phyloP scores from a whole-genome alignment of 1,140 invertebrate genomes.

The Conus ventricosus region DNA sequence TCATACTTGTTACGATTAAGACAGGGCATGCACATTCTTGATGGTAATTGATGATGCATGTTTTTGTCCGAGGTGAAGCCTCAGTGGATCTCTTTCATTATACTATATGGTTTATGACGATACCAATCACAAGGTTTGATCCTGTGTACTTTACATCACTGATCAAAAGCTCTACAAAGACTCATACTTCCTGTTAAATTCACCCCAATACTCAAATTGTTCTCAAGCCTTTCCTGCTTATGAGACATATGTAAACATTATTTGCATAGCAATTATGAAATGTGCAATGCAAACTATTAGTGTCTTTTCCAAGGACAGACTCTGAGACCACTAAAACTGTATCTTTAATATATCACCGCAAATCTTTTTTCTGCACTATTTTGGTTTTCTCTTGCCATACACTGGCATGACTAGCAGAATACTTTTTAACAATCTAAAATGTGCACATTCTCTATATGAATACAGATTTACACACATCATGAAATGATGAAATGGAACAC shows the following conservation, averaged over 20 bases:
- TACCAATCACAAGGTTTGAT: too few relatives aligned
- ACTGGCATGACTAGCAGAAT: not conserved
- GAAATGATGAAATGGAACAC: not conserved
- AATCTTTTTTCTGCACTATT: not conserved
- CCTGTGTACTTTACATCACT: too few relatives aligned
- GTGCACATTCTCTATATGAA: not conserved
- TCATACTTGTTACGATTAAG: not conserved
- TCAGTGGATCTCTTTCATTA: too few relatives aligned
- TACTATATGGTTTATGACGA: too few relatives aligned
- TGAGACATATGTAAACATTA: not conserved
- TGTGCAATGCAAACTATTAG: not conserved
- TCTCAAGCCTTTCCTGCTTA: not conserved
- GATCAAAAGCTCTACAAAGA: too few relatives aligned
- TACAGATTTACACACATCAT: not conserved
- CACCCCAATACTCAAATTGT: too few relatives aligned
- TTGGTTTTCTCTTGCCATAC: not conserved
- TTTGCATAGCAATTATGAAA: not conserved
- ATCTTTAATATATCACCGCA: not conserved
- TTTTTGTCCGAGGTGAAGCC: too few relatives aligned
- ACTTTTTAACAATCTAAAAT: not conserved
- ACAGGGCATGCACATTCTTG: not conserved
- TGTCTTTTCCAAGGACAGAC: not conserved
- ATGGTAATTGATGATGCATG: not conserved
- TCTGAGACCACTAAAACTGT: not conserved
- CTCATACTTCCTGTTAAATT: too few relatives aligned